Conservation (phyloP, 2,888 invertebrate genomes). For the Microplitis deprimator region DNA sequence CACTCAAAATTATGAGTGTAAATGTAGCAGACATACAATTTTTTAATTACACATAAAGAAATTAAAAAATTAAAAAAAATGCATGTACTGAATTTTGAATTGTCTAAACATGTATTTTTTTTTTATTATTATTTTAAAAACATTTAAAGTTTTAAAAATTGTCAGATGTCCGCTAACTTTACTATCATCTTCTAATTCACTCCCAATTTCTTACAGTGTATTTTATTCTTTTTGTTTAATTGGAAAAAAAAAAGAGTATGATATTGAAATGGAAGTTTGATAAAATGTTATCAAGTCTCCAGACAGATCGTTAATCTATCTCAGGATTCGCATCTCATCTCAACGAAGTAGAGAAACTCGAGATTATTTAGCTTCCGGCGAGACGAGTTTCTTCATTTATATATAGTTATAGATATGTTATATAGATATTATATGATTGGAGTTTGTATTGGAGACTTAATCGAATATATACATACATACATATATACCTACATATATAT, state of each 20-base stretch:
- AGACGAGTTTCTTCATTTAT: constrained; percentile 15
- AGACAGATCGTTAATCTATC: constrained; percentile 7
- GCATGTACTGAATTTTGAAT: too few species aligned
- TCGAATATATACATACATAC: not conserved
- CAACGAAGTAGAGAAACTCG: not conserved
- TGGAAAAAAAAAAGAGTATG: not conserved
- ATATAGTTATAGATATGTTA: not conserved
- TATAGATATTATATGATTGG: not conserved
- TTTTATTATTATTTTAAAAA: too few species aligned
- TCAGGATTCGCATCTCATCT: constrained; percentile 8
- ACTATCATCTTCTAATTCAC: too few species aligned
- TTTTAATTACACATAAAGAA: too few species aligned
- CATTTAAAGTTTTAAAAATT: too few species aligned
- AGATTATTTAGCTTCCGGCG: constrained; percentile 33
- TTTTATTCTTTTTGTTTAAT: not conserved
- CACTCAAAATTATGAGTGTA: too few species aligned
- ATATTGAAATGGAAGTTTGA: constrained; percentile 4
- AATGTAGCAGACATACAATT: too few species aligned
- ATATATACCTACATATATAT: too few species aligned
- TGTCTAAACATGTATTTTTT: too few species aligned
- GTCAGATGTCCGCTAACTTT: too few species aligned
- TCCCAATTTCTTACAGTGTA: too few species aligned
- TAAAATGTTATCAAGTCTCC: not conserved
- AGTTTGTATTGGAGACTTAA: constrained; percentile 6
- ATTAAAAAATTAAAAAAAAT: too few species aligned